Base-by-base conservation (phyloP, 2,797 vertebrate species). In the Artibeus lituratus region DNA sequence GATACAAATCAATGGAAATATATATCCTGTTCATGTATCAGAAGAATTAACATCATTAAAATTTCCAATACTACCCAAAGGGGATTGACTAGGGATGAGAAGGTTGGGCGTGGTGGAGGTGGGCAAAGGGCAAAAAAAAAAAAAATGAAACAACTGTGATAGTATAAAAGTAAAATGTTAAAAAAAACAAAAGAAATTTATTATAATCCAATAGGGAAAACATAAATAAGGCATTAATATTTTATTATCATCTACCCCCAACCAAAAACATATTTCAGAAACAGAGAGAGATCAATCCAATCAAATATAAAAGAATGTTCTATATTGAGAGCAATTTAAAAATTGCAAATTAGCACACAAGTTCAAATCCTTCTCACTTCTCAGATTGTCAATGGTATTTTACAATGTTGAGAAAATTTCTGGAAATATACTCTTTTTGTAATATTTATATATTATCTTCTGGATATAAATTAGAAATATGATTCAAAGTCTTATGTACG, bases 91-190 rank as follows among this genome's bases (percentile, higher is more conserved):
- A 62, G 59, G 59, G 29, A 32, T 32, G 59, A 32, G 59, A 29
- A 29, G 24, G 59, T 12, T 62, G 59, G 12, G 26, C 59, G 15
- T 5, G 4, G 2, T 62, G 2, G 29, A 62, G 59, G 29, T 5
- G 29, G 11, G 4, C 1, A 1, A 32, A 62, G 14, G 59, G 59
- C 9, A n/a, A n/a, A n/a, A 1, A 12, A n/a, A n/a, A 1, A 12
- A 59, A 29, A 59, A 29, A 59, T 59, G 29, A 29, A 29, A 62
- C 26, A 59, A 59, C 10, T 62, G 59, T 32, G 32, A 15, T 16
- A 62, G 14, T 6, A 32, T 62, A 62, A 62, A 62, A 62, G 14
- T 62, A 32, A 32, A 62, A 62, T 29, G 11, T 62, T 62, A 32
- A 32, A 32, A 32, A 62, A 62, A 62, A 29, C 32, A 62, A 62